Base-by-base conservation (phyloP, 2,888 invertebrate species). In the Gerosis bhagava region DNA sequence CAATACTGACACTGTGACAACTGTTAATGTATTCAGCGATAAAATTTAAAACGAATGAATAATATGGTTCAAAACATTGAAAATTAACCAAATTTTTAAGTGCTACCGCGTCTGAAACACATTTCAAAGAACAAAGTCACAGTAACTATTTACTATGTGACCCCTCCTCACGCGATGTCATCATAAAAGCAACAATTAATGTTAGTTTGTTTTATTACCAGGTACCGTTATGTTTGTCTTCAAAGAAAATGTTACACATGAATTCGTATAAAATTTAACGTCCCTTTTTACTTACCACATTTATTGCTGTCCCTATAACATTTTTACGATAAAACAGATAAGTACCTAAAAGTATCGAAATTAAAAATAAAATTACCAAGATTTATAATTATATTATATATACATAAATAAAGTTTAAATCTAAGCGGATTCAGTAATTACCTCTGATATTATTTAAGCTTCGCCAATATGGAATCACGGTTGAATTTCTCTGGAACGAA, bases 171-270 rank as follows among this genome's bases (percentile, higher is more conserved):
- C 84, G 86, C 86, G 70, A 86, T 78, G 70, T 67, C 71, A 68
- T 78, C 78, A 78, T 84, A 83, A 83, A 84, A 79, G 71, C 62
- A 63, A 78, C 79, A 83, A 84, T 84, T 82, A 84, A 78, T 73
- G 67, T 70, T 65, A 70, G 73, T 78, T 80, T 83, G 78, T 80
- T 83, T 82, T 77, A 77, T 70, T 70, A 67, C 70, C 62, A 65
- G 64, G 63, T 62, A 60, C 63, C 65, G 65, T 66, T 62, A 67
- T 78, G 75, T 81, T 77, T 75, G 73, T 75, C 77, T 77, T 78
- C 75, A 78, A 80, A 81, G 73, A 57, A 78, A 73, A 79, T 73
- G 76, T 72, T 72, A 78, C 74, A 62, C 49, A 52, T 65, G 63
- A 37, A 39, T 39, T 31, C 37, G 16, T 37, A 67, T 65, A 57